Conservation (phyloP, 2,797 vertebrate genomes). For the Propithecus deckenii region DNA sequence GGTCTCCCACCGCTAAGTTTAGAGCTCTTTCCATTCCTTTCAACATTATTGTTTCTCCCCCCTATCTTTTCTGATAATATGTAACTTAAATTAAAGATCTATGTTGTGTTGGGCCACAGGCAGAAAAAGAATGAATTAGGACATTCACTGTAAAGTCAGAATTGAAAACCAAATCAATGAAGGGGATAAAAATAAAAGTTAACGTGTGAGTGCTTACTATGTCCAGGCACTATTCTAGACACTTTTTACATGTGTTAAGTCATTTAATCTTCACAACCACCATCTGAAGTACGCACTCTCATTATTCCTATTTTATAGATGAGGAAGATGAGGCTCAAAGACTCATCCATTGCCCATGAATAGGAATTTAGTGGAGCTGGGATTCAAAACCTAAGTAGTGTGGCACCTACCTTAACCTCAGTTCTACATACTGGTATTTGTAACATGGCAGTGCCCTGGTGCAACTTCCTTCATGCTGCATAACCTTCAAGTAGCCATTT, state of each 20-base stretch:
- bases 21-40: background rate
- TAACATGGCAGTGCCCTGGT: background rate
- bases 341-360: background rate
- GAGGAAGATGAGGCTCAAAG: background rate
- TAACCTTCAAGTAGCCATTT: background rate
- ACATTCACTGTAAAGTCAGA: slow-evolving; percentile 23
- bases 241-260: background rate
- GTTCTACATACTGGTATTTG: too few relatives aligned
- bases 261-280: background rate
- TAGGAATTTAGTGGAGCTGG: background rate
- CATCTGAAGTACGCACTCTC: background rate
- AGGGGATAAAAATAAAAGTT: background rate
- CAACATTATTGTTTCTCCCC: background rate
- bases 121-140: background rate
- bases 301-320: background rate
- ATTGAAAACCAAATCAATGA: background rate
- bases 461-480: background rate
- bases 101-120: background rate
- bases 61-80: background rate
- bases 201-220: background rate
- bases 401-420: background rate
- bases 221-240: background rate
- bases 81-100: slow-evolving; percentile 10
- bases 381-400: background rate
- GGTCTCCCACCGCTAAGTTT: background rate